Conservation (phyloP, 2,113 vertebrate genomes). For the Alethe diademata region DNA sequence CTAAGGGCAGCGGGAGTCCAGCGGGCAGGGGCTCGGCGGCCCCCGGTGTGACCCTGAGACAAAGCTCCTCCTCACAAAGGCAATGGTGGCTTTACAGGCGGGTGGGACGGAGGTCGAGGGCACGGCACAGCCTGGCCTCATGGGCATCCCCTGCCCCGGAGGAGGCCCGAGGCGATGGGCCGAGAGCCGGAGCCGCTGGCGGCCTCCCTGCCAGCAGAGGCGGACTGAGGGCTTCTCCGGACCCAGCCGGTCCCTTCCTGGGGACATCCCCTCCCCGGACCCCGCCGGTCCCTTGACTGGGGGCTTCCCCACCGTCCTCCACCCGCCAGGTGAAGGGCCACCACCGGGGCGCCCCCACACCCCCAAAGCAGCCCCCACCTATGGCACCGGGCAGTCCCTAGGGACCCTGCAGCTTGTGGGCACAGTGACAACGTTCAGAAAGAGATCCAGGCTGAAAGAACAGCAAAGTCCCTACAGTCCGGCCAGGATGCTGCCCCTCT, state of each 20-base stretch:
- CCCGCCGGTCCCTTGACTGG: neutral
- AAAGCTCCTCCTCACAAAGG: constrained; percentile 74
- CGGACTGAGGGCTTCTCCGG: constrained; percentile 27
- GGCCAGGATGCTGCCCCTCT: constrained; percentile 5
- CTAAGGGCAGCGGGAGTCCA: constrained; percentile 64
- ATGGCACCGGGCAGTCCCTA: constrained; percentile 46
- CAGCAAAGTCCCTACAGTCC: constrained; percentile 43
- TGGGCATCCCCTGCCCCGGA: constrained; percentile 12
- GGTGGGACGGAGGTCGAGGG: constrained; percentile 43
- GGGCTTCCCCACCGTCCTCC: neutral
- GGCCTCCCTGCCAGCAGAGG: constrained; percentile 43
- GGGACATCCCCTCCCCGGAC: neutral
- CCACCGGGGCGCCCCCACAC: neutral
- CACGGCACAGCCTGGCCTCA: constrained; percentile 41
- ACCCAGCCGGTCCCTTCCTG: constrained; percentile 24
- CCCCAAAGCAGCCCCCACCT: neutral
- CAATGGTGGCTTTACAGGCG: constrained; percentile 73
- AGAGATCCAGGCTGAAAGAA: constrained; percentile 47
- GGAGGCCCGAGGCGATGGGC: constrained; percentile 22
- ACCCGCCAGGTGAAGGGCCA: neutral
- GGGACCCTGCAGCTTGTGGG: constrained; percentile 63
- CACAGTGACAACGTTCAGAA: constrained; percentile 63
- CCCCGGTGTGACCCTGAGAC: constrained; percentile 69
- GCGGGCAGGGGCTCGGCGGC: constrained; percentile 47
- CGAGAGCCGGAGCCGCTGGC: neutral